Conservation (phyloP, 2,113 vertebrate genomes). For the Cynoglossus semilaevis region DNA sequence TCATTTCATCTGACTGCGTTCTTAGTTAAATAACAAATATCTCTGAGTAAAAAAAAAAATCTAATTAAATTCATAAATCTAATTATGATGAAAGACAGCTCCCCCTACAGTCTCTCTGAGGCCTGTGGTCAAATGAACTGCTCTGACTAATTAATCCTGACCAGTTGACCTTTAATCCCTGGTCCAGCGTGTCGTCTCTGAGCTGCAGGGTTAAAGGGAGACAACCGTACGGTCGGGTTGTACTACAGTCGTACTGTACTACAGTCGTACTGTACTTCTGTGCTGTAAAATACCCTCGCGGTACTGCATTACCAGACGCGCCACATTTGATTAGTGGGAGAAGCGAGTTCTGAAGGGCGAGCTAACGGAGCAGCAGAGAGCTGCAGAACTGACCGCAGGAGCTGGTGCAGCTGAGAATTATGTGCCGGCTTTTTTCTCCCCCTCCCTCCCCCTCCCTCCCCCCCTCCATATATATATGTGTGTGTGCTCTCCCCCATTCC, state of each 20-base stretch:
- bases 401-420: constrained; percentile 46
- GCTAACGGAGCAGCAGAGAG: constrained; percentile 22
- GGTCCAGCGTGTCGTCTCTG: constrained; percentile 36
- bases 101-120: constrained; percentile 19
- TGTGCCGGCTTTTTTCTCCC: constrained; percentile 40
- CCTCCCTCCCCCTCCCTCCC: constrained; percentile 36
- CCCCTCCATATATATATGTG: constrained; percentile 16
- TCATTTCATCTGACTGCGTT: no score
- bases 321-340: constrained; percentile 55
- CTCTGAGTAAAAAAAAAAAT: no score
- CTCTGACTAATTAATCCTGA: constrained; percentile 55
- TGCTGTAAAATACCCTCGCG: no score
- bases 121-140: constrained; percentile 42
- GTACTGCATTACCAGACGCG: constrained; percentile 50
- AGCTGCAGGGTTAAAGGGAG: constrained; percentile 26
- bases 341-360: constrained; percentile 51
- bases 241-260: no score
- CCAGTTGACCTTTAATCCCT: constrained; percentile 58
- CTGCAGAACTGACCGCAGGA: constrained; percentile 37
- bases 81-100: constrained; percentile 1
- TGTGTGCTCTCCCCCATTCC: constrained; percentile 59
- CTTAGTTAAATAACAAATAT: no score
- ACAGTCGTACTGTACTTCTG: no score
- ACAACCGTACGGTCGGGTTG: neutral
- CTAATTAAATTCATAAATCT: no score